Evolutionary conservation across 2,888 invertebrate genomes (phyloP).

Genomic region (Trissoscelio sp.): DNA sequence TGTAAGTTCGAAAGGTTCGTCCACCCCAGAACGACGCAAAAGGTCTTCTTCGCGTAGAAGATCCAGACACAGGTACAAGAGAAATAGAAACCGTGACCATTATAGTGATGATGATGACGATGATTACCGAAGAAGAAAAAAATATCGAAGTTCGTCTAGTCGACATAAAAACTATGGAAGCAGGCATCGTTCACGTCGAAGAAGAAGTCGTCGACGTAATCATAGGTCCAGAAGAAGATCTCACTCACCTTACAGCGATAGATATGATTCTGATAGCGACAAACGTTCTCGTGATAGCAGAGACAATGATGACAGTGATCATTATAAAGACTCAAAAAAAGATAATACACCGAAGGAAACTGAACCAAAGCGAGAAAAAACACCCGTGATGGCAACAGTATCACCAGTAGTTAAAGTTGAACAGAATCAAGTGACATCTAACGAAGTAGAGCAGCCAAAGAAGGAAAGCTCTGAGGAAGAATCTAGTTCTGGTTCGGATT

Average conservation of each 20-base stretch:
- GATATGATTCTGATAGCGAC: slow-evolving; percentile 47
- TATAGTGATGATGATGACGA: slow-evolving; percentile 66
- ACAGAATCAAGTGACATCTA: background rate
- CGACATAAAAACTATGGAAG: slow-evolving; percentile 30
- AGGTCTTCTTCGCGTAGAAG: slow-evolving; percentile 58
- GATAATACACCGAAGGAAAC: slow-evolving; percentile 11
- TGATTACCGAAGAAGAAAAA: slow-evolving; percentile 46
- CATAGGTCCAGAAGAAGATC: slow-evolving; percentile 29
- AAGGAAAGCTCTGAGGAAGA: slow-evolving; percentile 24
- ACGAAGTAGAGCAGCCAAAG: background rate
- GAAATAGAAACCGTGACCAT: slow-evolving; percentile 59
- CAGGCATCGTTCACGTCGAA: slow-evolving; percentile 23
- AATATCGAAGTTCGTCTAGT: slow-evolving; percentile 61
- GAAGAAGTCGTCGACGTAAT: slow-evolving; percentile 38
- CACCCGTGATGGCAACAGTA: background rate
- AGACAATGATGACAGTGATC: slow-evolving; percentile 21
- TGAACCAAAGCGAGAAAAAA: background rate
- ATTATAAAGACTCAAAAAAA: slow-evolving; percentile 10
- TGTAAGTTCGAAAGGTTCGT: slow-evolving; percentile 62
- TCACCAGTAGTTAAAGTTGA: background rate
- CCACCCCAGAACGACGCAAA: slow-evolving; percentile 56
- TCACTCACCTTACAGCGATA: slow-evolving; percentile 47
- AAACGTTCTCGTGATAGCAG: slow-evolving; percentile 37
- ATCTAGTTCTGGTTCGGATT: slow-evolving; percentile 39
- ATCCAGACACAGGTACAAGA: slow-evolving; percentile 64